Conservation (phyloP, 2,888 invertebrate genomes). For the Ennomos erosarius region DNA sequence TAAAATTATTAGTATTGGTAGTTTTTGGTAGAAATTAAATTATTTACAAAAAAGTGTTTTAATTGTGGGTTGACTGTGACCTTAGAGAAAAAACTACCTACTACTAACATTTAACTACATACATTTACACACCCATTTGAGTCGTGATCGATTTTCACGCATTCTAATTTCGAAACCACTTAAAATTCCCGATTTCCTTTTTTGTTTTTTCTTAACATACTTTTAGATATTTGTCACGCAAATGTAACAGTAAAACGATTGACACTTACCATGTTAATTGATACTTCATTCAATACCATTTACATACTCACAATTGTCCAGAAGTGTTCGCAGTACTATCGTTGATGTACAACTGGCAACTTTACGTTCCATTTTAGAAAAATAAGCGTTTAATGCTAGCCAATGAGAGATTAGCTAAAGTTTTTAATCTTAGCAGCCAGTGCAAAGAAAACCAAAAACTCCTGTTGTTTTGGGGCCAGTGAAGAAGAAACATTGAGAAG, state of each 20-base stretch:
- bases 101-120: no score
- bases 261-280: conserved; percentile 75
- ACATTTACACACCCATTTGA: not conserved
- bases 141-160: conserved; percentile 30
- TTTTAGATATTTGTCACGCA: conserved; percentile 40
- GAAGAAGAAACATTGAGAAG: conserved; percentile 13
- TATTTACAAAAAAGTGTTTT: no score
- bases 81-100: no score
- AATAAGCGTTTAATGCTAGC: conserved; percentile 14
- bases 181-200: conserved; percentile 48
- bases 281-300: conserved; percentile 66
- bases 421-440: conserved; percentile 10
- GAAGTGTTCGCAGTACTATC: conserved; percentile 62
- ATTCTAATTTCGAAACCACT: conserved; percentile 19
- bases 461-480: not conserved
- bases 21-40: no score
- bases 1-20: no score
- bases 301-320: conserved; percentile 48
- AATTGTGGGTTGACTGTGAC: no score
- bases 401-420: not conserved
- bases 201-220: conserved; percentile 50
- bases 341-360: conserved; percentile 57
- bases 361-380: conserved; percentile 42
- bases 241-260: conserved; percentile 72
- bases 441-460: conserved; percentile 1